A percentile compares a stretch with the other conserved stretches of the same genome.
These are phyloP conservation scores for Carollia perspicillata DNA, from an alignment of 2,113 vertebrate species.

Conservation along the genomic window DNA sequence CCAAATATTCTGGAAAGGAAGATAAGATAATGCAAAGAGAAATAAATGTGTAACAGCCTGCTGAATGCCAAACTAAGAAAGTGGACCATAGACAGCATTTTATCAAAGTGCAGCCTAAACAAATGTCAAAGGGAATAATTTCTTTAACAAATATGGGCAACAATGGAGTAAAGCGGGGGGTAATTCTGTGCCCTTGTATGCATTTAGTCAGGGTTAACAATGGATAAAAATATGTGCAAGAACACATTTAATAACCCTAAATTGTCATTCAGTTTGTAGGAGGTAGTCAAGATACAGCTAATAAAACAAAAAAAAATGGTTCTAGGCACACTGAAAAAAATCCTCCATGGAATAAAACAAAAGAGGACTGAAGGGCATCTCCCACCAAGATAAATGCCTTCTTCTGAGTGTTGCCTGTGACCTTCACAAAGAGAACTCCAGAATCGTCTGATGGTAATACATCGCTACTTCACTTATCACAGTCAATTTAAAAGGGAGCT, in stretches of 20 bases:
- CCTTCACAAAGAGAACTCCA: constrained; percentile 74
- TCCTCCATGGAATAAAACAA: constrained; percentile 69
- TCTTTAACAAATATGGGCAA: constrained; percentile 87
- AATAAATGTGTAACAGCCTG: constrained; percentile 80
- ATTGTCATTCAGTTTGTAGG: constrained; percentile 85
- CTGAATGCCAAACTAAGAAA: constrained; percentile 81
- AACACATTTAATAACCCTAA: constrained; percentile 84
- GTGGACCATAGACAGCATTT: constrained; percentile 81
- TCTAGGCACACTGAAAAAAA: constrained; percentile 75
- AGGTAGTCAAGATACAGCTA: constrained; percentile 84
- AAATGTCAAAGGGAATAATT: constrained; percentile 84
- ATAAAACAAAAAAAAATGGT: constrained; percentile 83
- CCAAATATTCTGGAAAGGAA: constrained; percentile 74
- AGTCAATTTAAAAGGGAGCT: constrained; percentile 81
- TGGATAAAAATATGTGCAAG: constrained; percentile 78
- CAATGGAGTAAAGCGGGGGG: constrained; percentile 78
- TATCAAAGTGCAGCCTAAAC: constrained; percentile 87
- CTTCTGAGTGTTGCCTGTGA: constrained; percentile 77
- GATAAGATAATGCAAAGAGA: constrained; percentile 84
- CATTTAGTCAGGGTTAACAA: constrained; percentile 83
- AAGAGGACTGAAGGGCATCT: constrained; percentile 73
- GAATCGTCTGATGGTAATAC: constrained; percentile 76
- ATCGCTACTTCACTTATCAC: constrained; percentile 79
- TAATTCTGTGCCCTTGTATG: constrained; percentile 75
- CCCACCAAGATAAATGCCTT: constrained; percentile 80